A percentile compares a stretch with the other conserved stretches of the same genome.
These are phyloP conservation scores for Lepidonotus clava DNA, from an alignment of 2,888 invertebrate genomes.

Conservation along the genomic window DNA sequence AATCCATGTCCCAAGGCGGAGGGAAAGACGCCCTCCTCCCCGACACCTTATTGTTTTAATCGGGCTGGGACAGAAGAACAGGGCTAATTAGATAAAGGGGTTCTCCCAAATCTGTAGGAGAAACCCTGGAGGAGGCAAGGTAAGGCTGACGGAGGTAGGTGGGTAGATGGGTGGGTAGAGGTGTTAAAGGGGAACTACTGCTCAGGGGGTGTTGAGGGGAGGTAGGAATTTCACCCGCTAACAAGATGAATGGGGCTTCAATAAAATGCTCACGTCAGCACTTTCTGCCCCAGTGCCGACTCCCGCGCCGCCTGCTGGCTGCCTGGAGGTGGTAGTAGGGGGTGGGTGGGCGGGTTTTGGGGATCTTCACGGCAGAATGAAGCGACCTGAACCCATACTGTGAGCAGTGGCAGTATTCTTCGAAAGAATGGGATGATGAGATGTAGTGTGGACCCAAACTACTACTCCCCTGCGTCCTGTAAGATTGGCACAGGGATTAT, in stretches of 20 bases:
- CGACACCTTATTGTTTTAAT: slow-evolving; percentile 3
- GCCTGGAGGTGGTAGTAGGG: no score
- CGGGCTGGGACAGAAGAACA: not conserved
- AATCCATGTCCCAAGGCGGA: not conserved
- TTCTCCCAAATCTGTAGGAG: no score
- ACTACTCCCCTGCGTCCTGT: no score
- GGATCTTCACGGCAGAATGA: no score
- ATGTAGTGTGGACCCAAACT: no score
- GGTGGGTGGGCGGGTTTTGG: no score
- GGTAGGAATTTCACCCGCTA: not conserved
- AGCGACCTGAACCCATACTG: no score
- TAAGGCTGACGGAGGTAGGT: not conserved
- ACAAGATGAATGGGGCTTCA: slow-evolving; percentile 26
- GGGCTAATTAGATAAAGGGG: not conserved
- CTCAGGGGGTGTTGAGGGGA: not conserved
- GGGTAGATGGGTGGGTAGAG: not conserved
- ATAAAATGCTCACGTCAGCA: slow-evolving; percentile 43
- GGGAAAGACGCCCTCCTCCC: not conserved
- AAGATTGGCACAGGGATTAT: no score
- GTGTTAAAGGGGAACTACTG: not conserved
- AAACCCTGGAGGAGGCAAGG: not conserved
- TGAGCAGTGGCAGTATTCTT: no score
- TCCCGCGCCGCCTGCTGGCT: not conserved
- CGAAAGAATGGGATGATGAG: no score
- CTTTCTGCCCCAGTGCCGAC: slow-evolving; percentile 7